Percentiles rank a stretch among this genome's conserved stretches.
These are phyloP conservation scores for Chymomyza amoena DNA, from an alignment of 2,888 invertebrate species.

Conservation along the genomic window DNA sequence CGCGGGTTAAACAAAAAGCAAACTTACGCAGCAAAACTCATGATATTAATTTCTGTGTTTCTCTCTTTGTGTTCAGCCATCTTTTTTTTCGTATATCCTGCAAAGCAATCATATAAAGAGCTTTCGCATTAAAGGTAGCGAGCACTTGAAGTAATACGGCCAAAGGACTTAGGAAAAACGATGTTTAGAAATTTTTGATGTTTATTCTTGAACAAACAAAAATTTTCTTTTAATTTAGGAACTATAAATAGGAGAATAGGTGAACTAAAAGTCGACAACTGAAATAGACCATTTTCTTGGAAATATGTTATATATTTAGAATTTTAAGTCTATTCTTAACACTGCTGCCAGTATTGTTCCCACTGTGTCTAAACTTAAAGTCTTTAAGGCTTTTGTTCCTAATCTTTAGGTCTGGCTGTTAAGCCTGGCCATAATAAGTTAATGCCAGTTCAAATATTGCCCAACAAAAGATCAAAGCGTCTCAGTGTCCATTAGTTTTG, in stretches of 20 bases:
- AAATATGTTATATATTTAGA: too few relatives aligned
- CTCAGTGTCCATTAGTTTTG: neutral
- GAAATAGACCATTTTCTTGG: too few relatives aligned
- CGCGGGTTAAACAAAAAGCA: slow-evolving; percentile 3
- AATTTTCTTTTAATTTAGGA: too few relatives aligned
- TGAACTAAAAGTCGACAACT: too few relatives aligned
- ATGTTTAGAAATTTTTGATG: too few relatives aligned
- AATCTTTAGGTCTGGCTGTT: neutral
- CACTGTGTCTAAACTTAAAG: neutral
- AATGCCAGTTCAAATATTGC: neutral
- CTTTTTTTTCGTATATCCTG: slow-evolving; percentile 28
- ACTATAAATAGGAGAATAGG: too few relatives aligned
- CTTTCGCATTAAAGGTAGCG: slow-evolving; percentile 11
- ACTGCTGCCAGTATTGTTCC: too few relatives aligned
- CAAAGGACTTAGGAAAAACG: too few relatives aligned
- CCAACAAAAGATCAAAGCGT: neutral
- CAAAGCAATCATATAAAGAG: slow-evolving; percentile 58
- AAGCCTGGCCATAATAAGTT: neutral
- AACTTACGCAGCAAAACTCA: neutral
- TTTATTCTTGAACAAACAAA: too few relatives aligned
- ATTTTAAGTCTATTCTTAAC: too few relatives aligned
- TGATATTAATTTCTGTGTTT: neutral
- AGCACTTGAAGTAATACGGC: neutral
- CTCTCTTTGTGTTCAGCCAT: slow-evolving; percentile 8
- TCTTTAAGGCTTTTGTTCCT: neutral